These are phyloP conservation scores for Polyommatus iphigenia DNA, from an alignment of 2,888 invertebrate species.

Conservation along the genomic window DNA sequence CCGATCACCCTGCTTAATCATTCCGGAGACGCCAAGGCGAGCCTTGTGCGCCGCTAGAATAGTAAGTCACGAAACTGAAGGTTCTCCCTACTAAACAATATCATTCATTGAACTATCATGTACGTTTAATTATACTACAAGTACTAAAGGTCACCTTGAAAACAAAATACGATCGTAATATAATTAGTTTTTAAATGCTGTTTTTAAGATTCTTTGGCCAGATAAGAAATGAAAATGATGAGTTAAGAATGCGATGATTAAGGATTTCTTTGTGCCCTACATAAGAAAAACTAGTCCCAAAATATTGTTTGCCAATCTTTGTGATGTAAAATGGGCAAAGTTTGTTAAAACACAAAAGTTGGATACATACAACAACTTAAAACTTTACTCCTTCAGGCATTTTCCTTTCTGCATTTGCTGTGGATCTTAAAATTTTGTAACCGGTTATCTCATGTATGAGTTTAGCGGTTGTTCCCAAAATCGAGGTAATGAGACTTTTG, in stretches of 20 bases:
- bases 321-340: too few relatives aligned
- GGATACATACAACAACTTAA: not conserved
- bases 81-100: conserved; percentile 2
- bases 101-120: not conserved
- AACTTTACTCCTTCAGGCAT: not conserved
- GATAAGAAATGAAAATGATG: not conserved
- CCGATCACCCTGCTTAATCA: not conserved
- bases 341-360: not conserved
- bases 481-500: not conserved
- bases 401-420: not conserved
- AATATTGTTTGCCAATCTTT: too few relatives aligned
- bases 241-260: too few relatives aligned
- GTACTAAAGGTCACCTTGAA: not conserved
- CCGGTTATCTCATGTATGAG: too few relatives aligned
- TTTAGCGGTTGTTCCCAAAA: too few relatives aligned
- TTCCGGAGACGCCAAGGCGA: conserved; percentile 22
- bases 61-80: conserved; percentile 23
- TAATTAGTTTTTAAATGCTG: too few relatives aligned
- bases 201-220: not conserved
- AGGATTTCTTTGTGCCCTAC: too few relatives aligned
- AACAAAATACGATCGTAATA: not conserved
- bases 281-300: too few relatives aligned
- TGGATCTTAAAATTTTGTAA: not conserved
- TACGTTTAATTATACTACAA: not conserved
- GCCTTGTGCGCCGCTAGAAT: conserved; percentile 24